phyloP scores from a whole-genome alignment of 2,113 vertebrate species.

The rabbit (Oryctolagus cuniculus) region mOryCun1.1 NC_091441.1:84662501-84663000 shows the following conservation, averaged over 20 bases:
- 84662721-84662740: constrained; percentile 52
- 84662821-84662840: constrained; percentile 70
- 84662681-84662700: constrained; percentile 56
- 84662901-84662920: constrained; percentile 70
- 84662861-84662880: constrained; percentile 18
- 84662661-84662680: constrained; percentile 66
- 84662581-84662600: constrained; percentile 52
- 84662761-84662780: constrained; percentile 82
- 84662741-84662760: constrained; percentile 66
- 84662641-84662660: constrained; percentile 60
- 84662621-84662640: constrained; percentile 58
- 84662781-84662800: constrained; percentile 76
- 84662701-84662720: constrained; percentile 50
- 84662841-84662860: constrained; percentile 62
- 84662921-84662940: constrained; percentile 69
- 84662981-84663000: constrained; percentile 79
- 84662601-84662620: constrained; percentile 68
- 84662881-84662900: constrained; percentile 52
- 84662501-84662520: constrained; percentile 66
- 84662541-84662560: constrained; percentile 68
- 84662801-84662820: constrained; percentile 60
- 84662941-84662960: constrained; percentile 74
- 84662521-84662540: constrained; percentile 43
- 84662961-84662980: constrained; percentile 76
- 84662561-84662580: constrained; percentile 34